Conservation (phyloP, 2,113 vertebrate species). For the Entomyzon cyanotis region DNA sequence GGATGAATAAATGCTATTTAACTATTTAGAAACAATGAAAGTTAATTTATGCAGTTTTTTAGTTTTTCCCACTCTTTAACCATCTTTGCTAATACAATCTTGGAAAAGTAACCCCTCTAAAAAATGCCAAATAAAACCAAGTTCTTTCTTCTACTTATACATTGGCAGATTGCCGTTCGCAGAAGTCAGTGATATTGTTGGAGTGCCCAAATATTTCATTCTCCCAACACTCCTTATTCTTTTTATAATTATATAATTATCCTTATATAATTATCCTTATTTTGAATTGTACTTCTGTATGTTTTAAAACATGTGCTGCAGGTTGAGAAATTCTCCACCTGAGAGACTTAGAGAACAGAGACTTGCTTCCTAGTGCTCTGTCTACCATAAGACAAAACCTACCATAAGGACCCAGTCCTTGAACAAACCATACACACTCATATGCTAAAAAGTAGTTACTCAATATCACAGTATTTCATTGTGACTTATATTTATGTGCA, state of each 20-base stretch:
- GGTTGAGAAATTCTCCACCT: background rate
- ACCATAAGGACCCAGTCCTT: background rate
- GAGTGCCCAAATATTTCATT: background rate
- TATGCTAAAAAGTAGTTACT: background rate
- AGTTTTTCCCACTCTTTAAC: background rate
- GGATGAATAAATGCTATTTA: background rate
- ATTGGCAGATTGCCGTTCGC: background rate
- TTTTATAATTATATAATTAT: too few species aligned
- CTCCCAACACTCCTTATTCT: background rate
- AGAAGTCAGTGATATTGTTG: background rate
- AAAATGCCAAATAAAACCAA: background rate
- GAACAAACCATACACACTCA: fast-evolving
- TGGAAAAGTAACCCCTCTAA: background rate
- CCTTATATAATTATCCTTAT: background rate
- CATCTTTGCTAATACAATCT: background rate
- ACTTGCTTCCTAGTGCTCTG: background rate
- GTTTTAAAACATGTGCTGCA: background rate
- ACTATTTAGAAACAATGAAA: background rate
- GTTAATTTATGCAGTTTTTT: background rate
- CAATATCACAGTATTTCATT: background rate
- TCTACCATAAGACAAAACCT: background rate
- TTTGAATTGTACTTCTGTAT: background rate
- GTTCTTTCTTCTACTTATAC: background rate
- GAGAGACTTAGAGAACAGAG: background rate
- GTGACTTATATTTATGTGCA: background rate